Conservation (phyloP, 2,888 invertebrate genomes). For the Scaptomyza cyrtandrae region DNA sequence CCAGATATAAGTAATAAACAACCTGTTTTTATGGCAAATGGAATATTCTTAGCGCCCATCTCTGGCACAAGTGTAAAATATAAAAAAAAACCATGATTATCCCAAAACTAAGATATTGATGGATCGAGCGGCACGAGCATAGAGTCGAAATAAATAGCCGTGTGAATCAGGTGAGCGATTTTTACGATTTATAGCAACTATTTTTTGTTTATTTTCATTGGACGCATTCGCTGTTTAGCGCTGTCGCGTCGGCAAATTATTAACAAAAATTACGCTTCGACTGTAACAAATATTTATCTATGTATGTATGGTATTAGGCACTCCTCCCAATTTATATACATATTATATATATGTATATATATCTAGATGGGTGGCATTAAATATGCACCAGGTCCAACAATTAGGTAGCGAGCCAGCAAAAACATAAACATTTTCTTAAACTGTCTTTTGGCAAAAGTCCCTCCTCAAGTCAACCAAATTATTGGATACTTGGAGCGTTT, state of each 20-base stretch:
- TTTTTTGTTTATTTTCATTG: constrained; percentile 62
- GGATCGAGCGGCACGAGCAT: constrained; percentile 10
- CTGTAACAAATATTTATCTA: constrained; percentile 23
- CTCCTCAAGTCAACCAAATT: neutral
- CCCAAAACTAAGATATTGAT: constrained; percentile 14
- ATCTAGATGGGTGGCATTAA: neutral
- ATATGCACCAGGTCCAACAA: constrained; percentile 29
- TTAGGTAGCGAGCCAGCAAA: neutral
- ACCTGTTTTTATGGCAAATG: neutral
- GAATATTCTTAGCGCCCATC: constrained; percentile 4
- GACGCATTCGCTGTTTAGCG: constrained; percentile 58
- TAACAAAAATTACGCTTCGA: constrained; percentile 54
- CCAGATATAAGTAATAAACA: neutral
- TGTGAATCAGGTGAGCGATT: constrained; percentile 55
- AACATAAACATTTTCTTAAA: constrained; percentile 43
- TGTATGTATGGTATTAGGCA: neutral
- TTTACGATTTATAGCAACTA: constrained; percentile 35
- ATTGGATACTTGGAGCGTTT: constrained; percentile 12
- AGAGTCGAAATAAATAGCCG: constrained; percentile 6
- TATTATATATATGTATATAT: neutral
- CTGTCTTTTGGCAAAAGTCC: no score
- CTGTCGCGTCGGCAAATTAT: constrained; percentile 67
- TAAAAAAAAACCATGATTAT: neutral
- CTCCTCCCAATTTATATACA: neutral
- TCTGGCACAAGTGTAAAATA: constrained; percentile 5